These are phyloP conservation scores for Prolemur simus DNA, from an alignment of 2,113 vertebrate species.

Conservation along the genomic window DNA sequence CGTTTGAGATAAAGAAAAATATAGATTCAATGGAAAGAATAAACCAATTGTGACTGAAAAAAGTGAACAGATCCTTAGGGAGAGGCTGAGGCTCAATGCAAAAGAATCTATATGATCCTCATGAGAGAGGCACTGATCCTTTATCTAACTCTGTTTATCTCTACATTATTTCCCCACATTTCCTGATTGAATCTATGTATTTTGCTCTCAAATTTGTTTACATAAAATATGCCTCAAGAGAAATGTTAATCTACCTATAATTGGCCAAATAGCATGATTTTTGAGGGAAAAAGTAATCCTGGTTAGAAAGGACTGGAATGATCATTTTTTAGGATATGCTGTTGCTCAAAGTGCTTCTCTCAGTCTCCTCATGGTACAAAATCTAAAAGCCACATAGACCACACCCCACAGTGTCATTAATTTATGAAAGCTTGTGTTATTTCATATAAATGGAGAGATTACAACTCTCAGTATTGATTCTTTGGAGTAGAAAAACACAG, in stretches of 20 bases:
- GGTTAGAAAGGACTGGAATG: neutral
- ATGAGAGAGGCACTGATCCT: neutral
- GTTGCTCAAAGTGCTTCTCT: neutral
- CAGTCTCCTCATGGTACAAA: neutral
- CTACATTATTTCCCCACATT: neutral
- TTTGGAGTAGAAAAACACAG: neutral
- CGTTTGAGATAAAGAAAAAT: neutral
- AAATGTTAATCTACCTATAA: neutral
- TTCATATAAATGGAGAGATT: neutral
- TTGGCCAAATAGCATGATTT: neutral
- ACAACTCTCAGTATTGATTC: neutral
- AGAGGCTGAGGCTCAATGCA: neutral
- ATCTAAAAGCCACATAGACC: neutral
- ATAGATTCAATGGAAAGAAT: neutral
- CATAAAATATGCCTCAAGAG: neutral
- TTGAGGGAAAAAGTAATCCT: neutral
- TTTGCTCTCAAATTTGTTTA: neutral
- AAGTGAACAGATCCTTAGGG: neutral
- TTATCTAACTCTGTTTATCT: neutral
- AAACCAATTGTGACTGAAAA: neutral
- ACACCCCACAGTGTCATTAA: neutral
- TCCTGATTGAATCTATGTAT: neutral
- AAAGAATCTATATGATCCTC: neutral
- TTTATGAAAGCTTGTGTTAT: neutral
- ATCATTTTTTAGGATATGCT: neutral